Conservation (phyloP, 2,113 vertebrate genomes). For the Enhydra lutris region DNA sequence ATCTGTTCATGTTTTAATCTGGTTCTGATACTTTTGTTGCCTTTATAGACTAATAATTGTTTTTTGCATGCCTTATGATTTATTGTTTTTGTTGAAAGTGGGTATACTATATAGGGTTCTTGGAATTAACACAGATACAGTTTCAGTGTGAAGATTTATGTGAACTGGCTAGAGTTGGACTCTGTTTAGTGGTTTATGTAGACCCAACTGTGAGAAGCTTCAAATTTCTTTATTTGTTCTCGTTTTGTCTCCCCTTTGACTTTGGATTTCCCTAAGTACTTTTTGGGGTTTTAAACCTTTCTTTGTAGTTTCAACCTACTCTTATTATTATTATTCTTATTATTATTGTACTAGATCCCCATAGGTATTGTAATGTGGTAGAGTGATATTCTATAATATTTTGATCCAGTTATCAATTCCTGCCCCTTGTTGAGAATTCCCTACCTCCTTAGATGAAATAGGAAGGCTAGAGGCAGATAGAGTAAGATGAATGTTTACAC, state of each 20-base stretch:
- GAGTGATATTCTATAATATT: neutral
- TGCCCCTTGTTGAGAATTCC: neutral
- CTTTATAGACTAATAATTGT: neutral
- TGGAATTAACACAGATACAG: neutral
- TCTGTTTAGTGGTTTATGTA: neutral
- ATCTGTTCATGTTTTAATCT: neutral
- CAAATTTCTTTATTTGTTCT: neutral
- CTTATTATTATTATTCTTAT: too few relatives aligned
- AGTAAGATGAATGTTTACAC: neutral
- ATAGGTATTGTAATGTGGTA: neutral
- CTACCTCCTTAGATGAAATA: neutral
- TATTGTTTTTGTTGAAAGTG: neutral
- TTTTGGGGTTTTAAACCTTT: neutral
- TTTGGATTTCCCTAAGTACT: neutral
- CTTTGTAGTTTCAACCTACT: neutral
- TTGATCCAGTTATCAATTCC: neutral
- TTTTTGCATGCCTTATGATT: neutral
- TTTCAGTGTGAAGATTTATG: neutral
- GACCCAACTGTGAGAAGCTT: neutral
- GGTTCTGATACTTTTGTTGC: neutral
- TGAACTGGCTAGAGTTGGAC: neutral
- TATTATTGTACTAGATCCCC: neutral
- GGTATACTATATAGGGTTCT: neutral
- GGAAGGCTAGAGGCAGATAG: neutral
- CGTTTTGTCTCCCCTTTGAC: neutral